A percentile compares a stretch with the other conserved stretches of the same genome.
Evolutionary conservation across 2,113 vertebrate genomes (phyloP).

Genomic region (Grus americana): DNA sequence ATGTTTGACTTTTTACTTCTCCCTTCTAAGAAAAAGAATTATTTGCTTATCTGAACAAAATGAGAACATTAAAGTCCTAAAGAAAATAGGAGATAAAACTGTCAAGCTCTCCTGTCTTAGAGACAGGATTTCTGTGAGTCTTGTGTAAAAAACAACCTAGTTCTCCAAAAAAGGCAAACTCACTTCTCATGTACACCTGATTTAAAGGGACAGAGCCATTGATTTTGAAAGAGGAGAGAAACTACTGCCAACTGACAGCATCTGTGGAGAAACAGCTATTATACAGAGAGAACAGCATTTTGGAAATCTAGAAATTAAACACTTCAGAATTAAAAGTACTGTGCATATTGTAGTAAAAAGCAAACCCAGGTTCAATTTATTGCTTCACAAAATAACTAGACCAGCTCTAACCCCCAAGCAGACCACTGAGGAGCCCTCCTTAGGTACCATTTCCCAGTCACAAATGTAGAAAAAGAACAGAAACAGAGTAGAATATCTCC

Average conservation of each 20-base stretch:
- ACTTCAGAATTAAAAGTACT: background rate
- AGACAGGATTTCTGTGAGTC: background rate
- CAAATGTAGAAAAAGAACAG: background rate
- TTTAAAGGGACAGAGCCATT: background rate
- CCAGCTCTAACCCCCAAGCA: background rate
- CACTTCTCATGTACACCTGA: background rate
- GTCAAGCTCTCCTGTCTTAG: background rate
- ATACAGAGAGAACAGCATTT: background rate
- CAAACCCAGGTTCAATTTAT: background rate
- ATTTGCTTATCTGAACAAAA: background rate
- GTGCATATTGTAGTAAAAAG: background rate
- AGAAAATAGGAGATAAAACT: background rate
- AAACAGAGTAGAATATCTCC: background rate
- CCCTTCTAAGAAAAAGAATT: background rate
- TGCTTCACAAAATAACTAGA: background rate
- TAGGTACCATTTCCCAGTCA: background rate
- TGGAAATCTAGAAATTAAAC: background rate
- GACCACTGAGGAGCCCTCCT: background rate
- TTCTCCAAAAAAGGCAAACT: background rate
- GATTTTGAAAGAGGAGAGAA: background rate
- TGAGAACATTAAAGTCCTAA: background rate
- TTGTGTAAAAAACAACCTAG: background rate
- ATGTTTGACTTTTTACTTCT: background rate
- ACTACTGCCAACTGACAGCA: background rate
- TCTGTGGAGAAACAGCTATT: background rate